Base-by-base conservation (phyloP, 1,140 invertebrate species). In the Procambarus virginalis region DNA sequence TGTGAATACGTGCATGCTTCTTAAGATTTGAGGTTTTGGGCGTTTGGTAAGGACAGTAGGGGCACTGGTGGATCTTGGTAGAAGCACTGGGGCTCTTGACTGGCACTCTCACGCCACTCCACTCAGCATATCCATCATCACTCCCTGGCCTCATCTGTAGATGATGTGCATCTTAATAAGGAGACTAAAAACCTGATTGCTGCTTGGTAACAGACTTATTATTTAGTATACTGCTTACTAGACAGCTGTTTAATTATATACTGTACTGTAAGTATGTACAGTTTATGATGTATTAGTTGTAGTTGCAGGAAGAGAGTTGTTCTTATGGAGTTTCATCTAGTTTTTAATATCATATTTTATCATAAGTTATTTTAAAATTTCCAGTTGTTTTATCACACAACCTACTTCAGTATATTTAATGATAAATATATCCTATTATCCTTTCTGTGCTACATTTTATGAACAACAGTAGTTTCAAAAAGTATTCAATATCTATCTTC, bases 1-100 rank as follows among this genome's bases (percentile, higher is more conserved):
- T 92, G 78, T 92, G 91, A 70, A 90, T 92, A 12, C 91, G 87
- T 12, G 85, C 70, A 68, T 92, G 91, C 48, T 86, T 92, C 82
- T 90, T 89, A 55, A 92, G 76, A 82, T 89, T 90, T 6, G 91
- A 92, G 22, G 78, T 83, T 68, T 83, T 84, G 49, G 89, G 84
- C 3, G 91, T 90, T 51, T 83, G 64, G 73, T 92, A 92, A 22
- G 73, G 87, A 87, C 91, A 92, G 49, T 64, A 68, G 20, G 87
- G 78, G 49, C 89, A 90, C 76, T 81, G 82, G 77, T 85, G 78
- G 77, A 70, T 81, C 82, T 90, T 85, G 75, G 34, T n/a, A 3
- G 81, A 70, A 14, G 70, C 45, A 5, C n/a, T 86, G 51, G 55
- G 51, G 51, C 12, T 81, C 14, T 17, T 20, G 4, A 17, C 60